phyloP scores from a whole-genome alignment of 2,888 invertebrate species.

The Trichogramma evanescens region DNA sequence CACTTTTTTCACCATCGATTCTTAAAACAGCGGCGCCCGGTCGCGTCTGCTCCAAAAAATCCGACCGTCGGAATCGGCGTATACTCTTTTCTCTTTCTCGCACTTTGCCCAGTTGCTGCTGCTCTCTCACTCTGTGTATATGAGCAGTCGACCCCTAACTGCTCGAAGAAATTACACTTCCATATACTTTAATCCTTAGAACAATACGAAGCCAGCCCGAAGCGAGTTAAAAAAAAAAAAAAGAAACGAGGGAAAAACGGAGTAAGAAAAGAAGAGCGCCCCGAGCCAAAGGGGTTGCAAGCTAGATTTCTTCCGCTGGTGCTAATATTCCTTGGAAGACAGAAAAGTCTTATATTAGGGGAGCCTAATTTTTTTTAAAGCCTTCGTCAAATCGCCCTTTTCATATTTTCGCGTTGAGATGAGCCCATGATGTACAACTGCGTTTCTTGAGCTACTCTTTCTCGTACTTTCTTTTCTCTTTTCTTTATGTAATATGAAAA shows the following conservation, averaged over 20 bases:
- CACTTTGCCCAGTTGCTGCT: too few relatives aligned
- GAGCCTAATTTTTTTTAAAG: conserved; percentile 44
- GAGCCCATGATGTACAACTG: too few relatives aligned
- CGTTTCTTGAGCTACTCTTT: neutral
- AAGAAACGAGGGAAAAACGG: conserved; percentile 1
- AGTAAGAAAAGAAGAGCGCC: conserved; percentile 12
- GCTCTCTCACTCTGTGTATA: too few relatives aligned
- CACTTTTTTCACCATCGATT: too few relatives aligned
- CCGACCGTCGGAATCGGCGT: too few relatives aligned
- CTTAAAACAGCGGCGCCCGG: too few relatives aligned
- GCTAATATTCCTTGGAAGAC: conserved; percentile 42
- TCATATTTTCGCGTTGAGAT: conserved; percentile 3
- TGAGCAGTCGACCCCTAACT: neutral
- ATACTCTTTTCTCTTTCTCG: too few relatives aligned
- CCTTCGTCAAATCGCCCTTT: conserved; percentile 22
- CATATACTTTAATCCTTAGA: conserved; percentile 41
- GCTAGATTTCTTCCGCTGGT: conserved; percentile 19
- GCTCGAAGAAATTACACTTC: conserved; percentile 39
- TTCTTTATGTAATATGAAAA: conserved; percentile 38
- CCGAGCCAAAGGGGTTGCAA: conserved; percentile 22
- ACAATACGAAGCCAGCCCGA: conserved; percentile 33
- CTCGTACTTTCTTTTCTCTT: neutral
- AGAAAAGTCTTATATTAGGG: conserved; percentile 11
- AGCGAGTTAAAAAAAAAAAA: conserved; percentile 2
- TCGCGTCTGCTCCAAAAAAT: too few relatives aligned